Evolutionary conservation across 2,888 invertebrate genomes (phyloP).

Genomic region (Brachypalpus laphriformis): DNA sequence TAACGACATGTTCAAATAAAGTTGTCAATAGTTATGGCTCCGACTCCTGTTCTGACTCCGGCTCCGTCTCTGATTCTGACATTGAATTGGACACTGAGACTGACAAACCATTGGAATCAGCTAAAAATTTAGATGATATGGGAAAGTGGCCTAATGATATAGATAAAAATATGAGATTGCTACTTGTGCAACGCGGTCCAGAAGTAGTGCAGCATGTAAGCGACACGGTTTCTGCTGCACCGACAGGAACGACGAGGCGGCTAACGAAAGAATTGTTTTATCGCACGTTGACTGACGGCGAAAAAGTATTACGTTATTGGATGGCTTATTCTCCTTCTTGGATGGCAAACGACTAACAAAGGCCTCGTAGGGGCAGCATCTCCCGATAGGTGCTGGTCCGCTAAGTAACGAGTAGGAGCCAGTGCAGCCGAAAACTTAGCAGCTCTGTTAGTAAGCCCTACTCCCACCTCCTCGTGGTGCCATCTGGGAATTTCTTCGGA

Average conservation of each 20-base stretch:
- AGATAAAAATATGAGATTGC: neutral
- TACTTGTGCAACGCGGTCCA: conserved; percentile 10
- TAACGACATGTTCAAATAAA: neutral
- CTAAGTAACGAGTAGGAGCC: no score
- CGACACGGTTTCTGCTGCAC: conserved; percentile 6
- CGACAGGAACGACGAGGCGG: neutral
- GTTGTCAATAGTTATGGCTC: neutral
- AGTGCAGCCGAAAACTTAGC: no score
- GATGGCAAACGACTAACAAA: no score
- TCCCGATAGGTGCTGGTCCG: no score
- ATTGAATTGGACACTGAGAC: neutral
- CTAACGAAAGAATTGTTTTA: neutral
- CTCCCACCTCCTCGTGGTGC: no score
- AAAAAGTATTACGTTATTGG: neutral
- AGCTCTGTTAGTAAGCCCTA: no score
- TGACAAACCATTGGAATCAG: neutral
- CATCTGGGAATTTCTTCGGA: no score
- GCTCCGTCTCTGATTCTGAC: neutral
- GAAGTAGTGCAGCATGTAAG: conserved; percentile 1
- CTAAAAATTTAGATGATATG: neutral
- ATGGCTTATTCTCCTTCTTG: neutral
- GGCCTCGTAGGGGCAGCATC: no score
- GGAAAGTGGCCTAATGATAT: neutral
- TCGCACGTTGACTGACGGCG: neutral
- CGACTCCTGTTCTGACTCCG: no score